Conservation (phyloP, 2,113 vertebrate species). For the Lagenorhynchus albirostris region DNA sequence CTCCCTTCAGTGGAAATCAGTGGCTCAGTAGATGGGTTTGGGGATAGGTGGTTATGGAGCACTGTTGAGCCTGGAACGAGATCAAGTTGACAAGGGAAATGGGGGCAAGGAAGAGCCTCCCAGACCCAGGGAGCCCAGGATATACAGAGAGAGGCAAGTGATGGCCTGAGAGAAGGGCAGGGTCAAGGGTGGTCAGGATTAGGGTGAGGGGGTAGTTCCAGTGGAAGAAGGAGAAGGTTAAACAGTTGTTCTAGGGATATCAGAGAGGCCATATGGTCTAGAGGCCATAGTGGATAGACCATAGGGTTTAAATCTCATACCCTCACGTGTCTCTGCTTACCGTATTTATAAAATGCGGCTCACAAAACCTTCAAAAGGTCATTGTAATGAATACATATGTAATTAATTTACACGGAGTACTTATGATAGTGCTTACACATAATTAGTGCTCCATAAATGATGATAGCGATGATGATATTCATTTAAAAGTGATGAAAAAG, state of each 20-base stretch:
- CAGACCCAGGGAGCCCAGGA: background rate
- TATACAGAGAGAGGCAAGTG: background rate
- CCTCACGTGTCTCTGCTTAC: background rate
- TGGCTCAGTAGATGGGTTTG: background rate
- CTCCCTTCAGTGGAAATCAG: background rate
- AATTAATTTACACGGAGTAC: background rate
- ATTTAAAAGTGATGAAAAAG: slow-evolving; percentile 1
- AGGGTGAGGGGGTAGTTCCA: background rate
- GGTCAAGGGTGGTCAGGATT: background rate
- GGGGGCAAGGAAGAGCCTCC: background rate
- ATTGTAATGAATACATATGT: background rate
- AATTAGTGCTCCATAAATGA: background rate
- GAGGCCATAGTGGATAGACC: background rate
- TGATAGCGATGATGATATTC: background rate
- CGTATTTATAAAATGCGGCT: background rate
- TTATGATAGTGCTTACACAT: background rate
- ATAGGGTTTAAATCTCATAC: background rate
- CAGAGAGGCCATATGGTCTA: background rate
- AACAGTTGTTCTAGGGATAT: background rate
- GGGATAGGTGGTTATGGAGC: background rate
- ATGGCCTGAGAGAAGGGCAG: background rate
- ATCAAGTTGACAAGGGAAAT: background rate
- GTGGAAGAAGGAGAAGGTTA: background rate
- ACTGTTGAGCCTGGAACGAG: background rate
- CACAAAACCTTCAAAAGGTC: background rate